phyloP scores from a whole-genome alignment of 2,888 invertebrate genomes.

The Galeruca laticollis region DNA sequence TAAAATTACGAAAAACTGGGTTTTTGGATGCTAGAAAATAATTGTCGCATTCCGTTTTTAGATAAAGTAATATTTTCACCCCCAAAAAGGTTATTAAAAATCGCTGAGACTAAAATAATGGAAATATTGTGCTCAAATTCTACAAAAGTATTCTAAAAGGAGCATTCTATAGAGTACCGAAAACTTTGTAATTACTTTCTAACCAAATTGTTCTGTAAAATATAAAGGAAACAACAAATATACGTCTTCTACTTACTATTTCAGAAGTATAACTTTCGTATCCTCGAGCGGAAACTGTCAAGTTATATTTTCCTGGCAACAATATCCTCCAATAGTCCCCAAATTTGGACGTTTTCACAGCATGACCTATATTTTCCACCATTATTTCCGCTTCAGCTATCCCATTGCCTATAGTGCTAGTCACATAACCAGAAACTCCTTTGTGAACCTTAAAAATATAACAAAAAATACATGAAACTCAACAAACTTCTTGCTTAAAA shows the following conservation, averaged over 20 bases:
- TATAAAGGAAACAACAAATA: not conserved
- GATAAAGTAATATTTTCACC: no score
- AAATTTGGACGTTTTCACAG: constrained; percentile 74
- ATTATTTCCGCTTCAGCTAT: constrained; percentile 80
- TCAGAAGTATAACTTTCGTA: constrained; percentile 75
- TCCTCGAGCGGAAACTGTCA: constrained; percentile 81
- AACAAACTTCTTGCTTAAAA: not conserved
- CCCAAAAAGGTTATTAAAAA: no score
- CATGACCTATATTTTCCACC: constrained; percentile 82
- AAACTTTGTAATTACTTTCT: no score
- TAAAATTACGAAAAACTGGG: no score
- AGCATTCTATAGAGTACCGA: no score
- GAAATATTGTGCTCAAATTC: no score
- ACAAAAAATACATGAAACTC: not conserved
- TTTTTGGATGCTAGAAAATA: no score
- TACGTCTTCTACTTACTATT: constrained; percentile 64
- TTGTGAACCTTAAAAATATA: constrained; percentile 77
- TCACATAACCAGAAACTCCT: constrained; percentile 88
- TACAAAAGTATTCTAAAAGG: no score
- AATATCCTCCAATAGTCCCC: constrained; percentile 97
- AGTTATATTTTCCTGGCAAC: constrained; percentile 85
- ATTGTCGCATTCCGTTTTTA: no score
- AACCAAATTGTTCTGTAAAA: no score
- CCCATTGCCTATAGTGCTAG: constrained; percentile 82
- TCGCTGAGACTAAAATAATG: no score